Percentiles rank a stretch among this genome's conserved stretches.
These are phyloP conservation scores for Diogma glabrata DNA, from an alignment of 2,888 invertebrate genomes.

Conservation along the genomic window DNA sequence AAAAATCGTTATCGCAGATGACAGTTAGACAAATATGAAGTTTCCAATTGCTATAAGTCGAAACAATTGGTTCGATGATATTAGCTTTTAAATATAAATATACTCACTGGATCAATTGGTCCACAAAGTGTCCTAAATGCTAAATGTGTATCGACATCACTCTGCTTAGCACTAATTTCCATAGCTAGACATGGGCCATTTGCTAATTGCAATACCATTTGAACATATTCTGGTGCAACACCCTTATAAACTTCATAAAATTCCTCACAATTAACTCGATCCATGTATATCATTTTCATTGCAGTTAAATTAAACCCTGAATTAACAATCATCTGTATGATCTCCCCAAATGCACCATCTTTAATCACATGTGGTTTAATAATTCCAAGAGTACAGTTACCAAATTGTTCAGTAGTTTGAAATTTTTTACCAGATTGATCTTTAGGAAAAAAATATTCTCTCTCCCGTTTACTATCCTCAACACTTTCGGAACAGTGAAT, in stretches of 20 bases:
- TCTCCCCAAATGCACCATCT: slow-evolving; percentile 57
- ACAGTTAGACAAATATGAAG: too few species aligned
- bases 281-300: slow-evolving; percentile 66
- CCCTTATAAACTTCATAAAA: slow-evolving; percentile 91
- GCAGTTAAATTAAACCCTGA: slow-evolving; percentile 68
- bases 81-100: too few species aligned
- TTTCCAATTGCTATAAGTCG: too few species aligned
- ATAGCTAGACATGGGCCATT: slow-evolving; percentile 78
- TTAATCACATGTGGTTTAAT: slow-evolving; percentile 84
- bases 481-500: slow-evolving; percentile 51
- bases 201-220: slow-evolving; percentile 72
- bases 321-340: slow-evolving; percentile 61
- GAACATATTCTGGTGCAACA: slow-evolving; percentile 65
- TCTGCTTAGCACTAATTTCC: slow-evolving; percentile 61
- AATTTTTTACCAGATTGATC: too few species aligned
- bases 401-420: slow-evolving; percentile 43
- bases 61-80: too few species aligned
- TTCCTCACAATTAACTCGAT: slow-evolving; percentile 74
- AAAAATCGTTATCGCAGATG: too few species aligned
- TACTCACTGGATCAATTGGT: slow-evolving; percentile 84
- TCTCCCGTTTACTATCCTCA: slow-evolving; percentile 43
- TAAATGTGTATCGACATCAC: slow-evolving; percentile 45
- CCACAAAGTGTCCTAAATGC: slow-evolving; percentile 78
- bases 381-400: slow-evolving; percentile 66
- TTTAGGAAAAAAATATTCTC: slow-evolving; percentile 47